phyloP scores from a whole-genome alignment of 2,113 vertebrate species.

The Dolichotis patagonum region DNA sequence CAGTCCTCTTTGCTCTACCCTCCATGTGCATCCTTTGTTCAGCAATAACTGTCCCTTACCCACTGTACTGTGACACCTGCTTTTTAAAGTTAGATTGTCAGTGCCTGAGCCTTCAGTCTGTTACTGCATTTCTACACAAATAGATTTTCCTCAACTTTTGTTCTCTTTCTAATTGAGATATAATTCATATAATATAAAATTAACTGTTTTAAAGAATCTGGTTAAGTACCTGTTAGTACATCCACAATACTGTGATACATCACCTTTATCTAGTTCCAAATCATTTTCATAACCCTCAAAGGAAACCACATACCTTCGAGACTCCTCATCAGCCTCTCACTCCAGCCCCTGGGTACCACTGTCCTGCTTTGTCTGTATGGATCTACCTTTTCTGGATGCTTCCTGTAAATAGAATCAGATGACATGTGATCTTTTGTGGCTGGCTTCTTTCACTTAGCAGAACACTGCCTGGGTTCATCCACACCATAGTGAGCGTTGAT shows the following conservation, averaged over 20 bases:
- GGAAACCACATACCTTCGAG: background rate
- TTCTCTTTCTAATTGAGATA: too few relatives aligned
- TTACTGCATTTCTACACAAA: too few relatives aligned
- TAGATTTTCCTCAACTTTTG: too few relatives aligned
- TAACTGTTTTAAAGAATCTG: background rate
- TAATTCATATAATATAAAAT: background rate
- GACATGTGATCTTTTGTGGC: background rate
- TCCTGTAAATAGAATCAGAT: background rate
- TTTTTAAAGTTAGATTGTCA: too few relatives aligned
- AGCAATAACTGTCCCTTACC: too few relatives aligned
- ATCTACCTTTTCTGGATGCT: background rate
- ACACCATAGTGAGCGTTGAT: background rate
- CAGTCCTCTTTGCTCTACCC: too few relatives aligned
- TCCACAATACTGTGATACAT: background rate
- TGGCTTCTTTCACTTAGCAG: background rate
- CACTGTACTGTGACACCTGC: too few relatives aligned
- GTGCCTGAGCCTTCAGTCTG: too few relatives aligned
- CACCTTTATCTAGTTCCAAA: background rate
- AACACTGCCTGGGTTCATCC: background rate
- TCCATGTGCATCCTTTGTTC: too few relatives aligned
- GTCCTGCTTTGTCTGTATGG: background rate
- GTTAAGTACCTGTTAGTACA: background rate
- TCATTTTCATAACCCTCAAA: background rate
- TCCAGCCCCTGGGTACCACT: background rate
- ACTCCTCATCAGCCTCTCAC: too few relatives aligned